phyloP scores from a whole-genome alignment of 2,797 vertebrate species.

The Scarus forsteni region DNA sequence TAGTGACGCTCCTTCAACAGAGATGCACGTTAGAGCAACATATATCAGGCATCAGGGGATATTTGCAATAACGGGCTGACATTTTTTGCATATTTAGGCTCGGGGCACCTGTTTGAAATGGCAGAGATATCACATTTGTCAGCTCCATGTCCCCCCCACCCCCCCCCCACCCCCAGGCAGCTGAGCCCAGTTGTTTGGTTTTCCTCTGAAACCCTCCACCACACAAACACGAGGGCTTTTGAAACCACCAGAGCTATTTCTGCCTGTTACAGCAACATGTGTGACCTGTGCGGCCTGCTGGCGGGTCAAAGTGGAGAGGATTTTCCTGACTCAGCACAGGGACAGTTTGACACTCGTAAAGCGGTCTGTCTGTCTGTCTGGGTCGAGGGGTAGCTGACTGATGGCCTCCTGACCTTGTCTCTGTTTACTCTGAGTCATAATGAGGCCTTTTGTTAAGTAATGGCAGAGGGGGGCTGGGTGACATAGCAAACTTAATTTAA shows the following conservation, averaged over 20 bases:
- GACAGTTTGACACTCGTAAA: constrained; percentile 19
- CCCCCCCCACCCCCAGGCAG: too few species aligned
- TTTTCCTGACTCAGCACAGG: constrained; percentile 41
- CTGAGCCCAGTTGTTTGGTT: constrained; percentile 41
- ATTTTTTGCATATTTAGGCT: neutral
- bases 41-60: too few species aligned
- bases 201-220: constrained; percentile 18
- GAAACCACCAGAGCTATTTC: constrained; percentile 47
- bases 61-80: neutral
- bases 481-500: neutral
- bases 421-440: neutral
- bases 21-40: too few species aligned
- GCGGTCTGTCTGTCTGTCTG: neutral
- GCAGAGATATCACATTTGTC: constrained; percentile 12
- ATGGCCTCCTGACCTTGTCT: constrained; percentile 1
- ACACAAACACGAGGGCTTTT: constrained; percentile 33
- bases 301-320: constrained; percentile 39
- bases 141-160: constrained; percentile 18
- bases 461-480: neutral
- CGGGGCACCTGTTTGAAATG: neutral
- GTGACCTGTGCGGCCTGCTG: constrained; percentile 39
- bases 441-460: neutral
- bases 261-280: constrained; percentile 61
- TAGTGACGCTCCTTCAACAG: neutral
- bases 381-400: neutral